A percentile compares a stretch with the other conserved stretches of the same genome.
These are phyloP conservation scores for Hybognathus amarus DNA, from an alignment of 2,797 vertebrate species.

Conservation along the genomic window DNA sequence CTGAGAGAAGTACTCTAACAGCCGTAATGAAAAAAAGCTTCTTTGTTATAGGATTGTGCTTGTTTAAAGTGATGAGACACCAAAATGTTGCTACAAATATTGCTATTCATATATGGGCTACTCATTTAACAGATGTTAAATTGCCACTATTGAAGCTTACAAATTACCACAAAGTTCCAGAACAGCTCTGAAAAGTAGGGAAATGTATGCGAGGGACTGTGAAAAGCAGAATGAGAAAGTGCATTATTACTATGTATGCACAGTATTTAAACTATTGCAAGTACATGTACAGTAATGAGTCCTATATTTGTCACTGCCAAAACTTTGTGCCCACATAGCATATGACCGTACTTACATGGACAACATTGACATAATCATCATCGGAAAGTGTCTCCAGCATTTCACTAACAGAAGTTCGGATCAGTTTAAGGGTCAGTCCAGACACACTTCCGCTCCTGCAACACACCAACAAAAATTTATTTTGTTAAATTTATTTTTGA, in stretches of 20 bases:
- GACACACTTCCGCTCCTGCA: slow-evolving; percentile 95
- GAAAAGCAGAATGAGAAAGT: not conserved
- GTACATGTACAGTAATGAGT: not conserved
- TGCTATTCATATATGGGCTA: not conserved
- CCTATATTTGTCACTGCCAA: not conserved
- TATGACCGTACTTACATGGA: slow-evolving; percentile 87
- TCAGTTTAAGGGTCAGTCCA: slow-evolving; percentile 93
- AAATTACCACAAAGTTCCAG: not conserved
- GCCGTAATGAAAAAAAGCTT: not conserved
- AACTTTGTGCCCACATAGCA: not conserved
- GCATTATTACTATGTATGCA: not conserved
- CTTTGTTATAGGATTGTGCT: not conserved
- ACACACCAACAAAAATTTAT: slow-evolving; percentile 11
- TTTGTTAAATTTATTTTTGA: too few species aligned
- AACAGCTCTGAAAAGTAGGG: not conserved
- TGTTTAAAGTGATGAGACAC: not conserved
- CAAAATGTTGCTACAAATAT: not conserved
- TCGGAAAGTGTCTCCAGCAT: slow-evolving; percentile 98
- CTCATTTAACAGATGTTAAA: not conserved
- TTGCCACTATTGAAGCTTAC: not conserved
- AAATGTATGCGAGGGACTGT: not conserved
- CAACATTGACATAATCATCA: slow-evolving; percentile 98
- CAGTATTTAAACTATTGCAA: not conserved
- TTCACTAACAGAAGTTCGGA: slow-evolving; percentile 94
- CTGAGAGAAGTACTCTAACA: not conserved